These are phyloP conservation scores for Peucedramus taeniatus DNA, from an alignment of 2,113 vertebrate genomes.

Conservation along the genomic window DNA sequence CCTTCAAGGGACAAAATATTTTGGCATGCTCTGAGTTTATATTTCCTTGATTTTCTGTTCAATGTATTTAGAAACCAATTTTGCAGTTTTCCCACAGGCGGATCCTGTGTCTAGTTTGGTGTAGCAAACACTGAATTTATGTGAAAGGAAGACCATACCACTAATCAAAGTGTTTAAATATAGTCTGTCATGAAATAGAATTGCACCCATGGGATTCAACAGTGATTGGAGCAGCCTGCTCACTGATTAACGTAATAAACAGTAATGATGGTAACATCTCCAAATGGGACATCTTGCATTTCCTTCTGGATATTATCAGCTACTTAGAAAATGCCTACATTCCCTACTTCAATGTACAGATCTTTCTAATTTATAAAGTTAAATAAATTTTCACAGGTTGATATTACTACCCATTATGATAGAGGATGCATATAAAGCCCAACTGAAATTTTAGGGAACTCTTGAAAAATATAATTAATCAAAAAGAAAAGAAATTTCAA, in stretches of 20 bases:
- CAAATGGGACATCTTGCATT: neutral
- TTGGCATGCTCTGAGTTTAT: neutral
- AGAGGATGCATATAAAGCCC: neutral
- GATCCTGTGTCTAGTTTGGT: neutral
- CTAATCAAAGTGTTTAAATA: neutral
- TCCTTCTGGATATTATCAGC: neutral
- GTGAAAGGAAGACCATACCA: neutral
- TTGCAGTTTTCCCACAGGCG: neutral
- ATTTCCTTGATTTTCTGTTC: neutral
- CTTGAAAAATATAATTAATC: neutral
- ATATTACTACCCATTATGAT: neutral
- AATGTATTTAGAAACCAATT: neutral
- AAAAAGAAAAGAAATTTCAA: neutral
- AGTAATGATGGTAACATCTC: neutral
- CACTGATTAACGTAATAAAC: neutral
- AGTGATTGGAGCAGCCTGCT: neutral
- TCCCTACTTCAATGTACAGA: neutral
- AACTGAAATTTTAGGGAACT: neutral
- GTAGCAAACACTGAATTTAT: neutral
- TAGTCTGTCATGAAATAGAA: neutral
- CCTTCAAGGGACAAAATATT: conserved; percentile 43
- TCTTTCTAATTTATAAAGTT: neutral
- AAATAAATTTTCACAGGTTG: neutral
- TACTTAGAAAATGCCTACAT: neutral
- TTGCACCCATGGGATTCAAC: neutral